Percentiles rank a stretch among this genome's conserved stretches.
These are phyloP conservation scores for Chionomys nivalis DNA, from an alignment of 2,113 vertebrate genomes.

Conservation along the genomic window DNA sequence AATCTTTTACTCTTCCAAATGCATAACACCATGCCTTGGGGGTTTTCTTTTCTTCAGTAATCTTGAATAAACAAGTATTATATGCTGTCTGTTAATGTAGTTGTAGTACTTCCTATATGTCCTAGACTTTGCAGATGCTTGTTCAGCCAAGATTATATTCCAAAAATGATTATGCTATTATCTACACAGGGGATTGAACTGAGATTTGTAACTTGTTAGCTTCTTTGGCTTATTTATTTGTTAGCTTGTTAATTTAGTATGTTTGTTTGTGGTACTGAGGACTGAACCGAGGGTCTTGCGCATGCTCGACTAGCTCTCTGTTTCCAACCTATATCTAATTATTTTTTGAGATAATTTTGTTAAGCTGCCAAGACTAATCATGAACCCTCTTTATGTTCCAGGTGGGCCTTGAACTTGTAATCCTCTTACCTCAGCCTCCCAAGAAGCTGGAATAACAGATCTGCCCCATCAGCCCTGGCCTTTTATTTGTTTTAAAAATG, in stretches of 20 bases:
- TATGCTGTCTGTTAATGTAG: not conserved
- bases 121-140: not conserved
- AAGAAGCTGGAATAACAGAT: not conserved
- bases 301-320: not conserved
- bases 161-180: not conserved
- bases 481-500: not conserved
- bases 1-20: not conserved
- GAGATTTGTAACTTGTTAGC: not conserved
- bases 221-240: not conserved
- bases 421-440: not conserved
- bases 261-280: not conserved
- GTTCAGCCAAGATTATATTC: not conserved
- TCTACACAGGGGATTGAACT: not conserved
- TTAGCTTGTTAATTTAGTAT: not conserved
- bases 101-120: not conserved
- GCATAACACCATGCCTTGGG: not conserved
- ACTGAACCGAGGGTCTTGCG: not conserved
- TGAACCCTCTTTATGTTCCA: not conserved
- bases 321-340: not conserved
- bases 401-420: not conserved
- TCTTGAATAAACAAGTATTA: not conserved
- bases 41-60: not conserved
- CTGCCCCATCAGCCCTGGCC: not conserved
- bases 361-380: not conserved
- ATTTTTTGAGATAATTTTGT: not conserved